A percentile compares a stretch with the other conserved stretches of the same genome.
These are phyloP conservation scores for Podarcis raffonei DNA, from an alignment of 2,113 vertebrate genomes.

Conservation along the genomic window DNA sequence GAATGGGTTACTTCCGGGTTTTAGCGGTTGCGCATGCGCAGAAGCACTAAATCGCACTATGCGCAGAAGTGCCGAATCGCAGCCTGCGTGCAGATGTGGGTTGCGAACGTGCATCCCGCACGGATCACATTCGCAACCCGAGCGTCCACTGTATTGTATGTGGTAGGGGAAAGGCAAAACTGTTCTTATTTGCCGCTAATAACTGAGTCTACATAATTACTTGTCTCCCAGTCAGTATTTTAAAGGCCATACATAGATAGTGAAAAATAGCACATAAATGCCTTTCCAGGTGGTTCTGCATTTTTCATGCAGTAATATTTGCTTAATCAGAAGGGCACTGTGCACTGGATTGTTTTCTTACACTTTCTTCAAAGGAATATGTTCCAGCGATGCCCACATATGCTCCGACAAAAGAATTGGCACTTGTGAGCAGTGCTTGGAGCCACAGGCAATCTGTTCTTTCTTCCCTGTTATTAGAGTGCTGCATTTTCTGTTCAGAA, in stretches of 20 bases:
- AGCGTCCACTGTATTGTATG: not conserved
- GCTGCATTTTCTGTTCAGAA: not conserved
- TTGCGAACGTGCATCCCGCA: too few species aligned
- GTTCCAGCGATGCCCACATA: constrained; percentile 11
- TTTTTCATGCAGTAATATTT: not conserved
- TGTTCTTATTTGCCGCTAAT: not conserved
- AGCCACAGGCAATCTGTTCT: constrained; percentile 15
- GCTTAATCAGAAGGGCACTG: not conserved
- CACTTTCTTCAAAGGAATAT: constrained; percentile 3
- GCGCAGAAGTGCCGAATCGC: too few species aligned
- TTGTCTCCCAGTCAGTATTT: not conserved
- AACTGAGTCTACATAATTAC: not conserved
- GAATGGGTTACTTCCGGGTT: too few species aligned
- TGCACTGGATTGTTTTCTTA: not conserved
- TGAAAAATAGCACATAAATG: not conserved
- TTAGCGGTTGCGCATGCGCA: too few species aligned
- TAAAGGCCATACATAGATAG: not conserved
- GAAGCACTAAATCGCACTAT: too few species aligned
- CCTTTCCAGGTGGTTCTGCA: not conserved
- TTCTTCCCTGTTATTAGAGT: not conserved
- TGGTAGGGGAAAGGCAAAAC: not conserved
- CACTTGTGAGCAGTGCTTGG: not conserved
- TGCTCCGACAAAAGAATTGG: not conserved
- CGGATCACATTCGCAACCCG: too few species aligned
- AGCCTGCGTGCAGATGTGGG: too few species aligned